These are phyloP conservation scores for Tanytarsus gracilentus DNA, from an alignment of 2,888 invertebrate species.

Conservation along the genomic window DNA sequence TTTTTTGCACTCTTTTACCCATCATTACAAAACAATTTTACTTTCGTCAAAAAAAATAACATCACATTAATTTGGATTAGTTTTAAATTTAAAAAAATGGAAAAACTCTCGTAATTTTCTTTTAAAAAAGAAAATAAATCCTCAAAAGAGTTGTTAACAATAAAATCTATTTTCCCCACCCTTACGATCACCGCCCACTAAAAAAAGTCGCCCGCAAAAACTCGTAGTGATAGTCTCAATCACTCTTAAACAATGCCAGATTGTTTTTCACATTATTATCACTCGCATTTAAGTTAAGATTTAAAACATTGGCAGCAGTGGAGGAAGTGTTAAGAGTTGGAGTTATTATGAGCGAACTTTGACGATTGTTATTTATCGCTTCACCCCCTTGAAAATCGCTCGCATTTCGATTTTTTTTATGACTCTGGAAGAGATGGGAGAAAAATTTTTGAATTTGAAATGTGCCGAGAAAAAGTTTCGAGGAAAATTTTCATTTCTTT, in stretches of 20 bases:
- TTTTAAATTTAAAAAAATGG: no score
- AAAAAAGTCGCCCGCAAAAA: no score
- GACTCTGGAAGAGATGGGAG: not conserved
- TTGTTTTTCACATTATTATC: not conserved
- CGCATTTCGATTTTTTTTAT: not conserved
- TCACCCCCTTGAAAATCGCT: not conserved
- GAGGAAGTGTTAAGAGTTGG: not conserved
- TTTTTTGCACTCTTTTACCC: no score
- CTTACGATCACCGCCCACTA: no score
- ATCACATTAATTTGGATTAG: no score
- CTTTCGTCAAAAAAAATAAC: no score
- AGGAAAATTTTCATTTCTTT: not conserved
- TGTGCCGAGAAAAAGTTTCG: not conserved
- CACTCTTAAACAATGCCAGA: not conserved
- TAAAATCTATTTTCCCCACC: no score
- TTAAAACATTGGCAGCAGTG: not conserved
- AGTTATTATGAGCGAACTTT: not conserved
- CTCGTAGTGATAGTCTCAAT: not conserved
- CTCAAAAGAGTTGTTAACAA: no score
- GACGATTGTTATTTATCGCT: not conserved
- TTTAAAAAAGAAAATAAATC: no score
- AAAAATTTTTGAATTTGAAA: not conserved
- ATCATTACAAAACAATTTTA: no score
- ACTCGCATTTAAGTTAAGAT: not conserved
- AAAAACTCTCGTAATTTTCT: no score